Conservation (phyloP, 2,797 vertebrate species). For the Cheirogaleus major region DNA sequence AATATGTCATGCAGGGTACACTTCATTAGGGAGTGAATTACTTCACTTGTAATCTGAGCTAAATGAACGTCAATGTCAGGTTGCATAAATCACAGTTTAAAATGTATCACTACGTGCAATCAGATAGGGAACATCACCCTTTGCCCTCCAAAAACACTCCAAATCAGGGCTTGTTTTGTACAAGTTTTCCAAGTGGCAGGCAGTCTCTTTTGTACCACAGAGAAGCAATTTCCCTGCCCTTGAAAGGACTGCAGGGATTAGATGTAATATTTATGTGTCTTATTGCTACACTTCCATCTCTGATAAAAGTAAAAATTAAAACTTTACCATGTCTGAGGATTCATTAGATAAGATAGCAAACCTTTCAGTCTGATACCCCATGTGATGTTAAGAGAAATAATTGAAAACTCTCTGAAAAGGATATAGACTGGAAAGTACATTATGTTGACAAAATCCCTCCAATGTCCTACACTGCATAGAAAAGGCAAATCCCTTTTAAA, state of each 20-base stretch:
- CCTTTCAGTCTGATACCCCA: neutral
- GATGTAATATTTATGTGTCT: conserved; percentile 27
- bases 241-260: conserved; percentile 29
- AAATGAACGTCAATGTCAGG: conserved; percentile 81
- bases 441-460: neutral
- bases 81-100: conserved; percentile 82
- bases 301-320: conserved; percentile 10
- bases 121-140: conserved; percentile 65
- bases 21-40: conserved; percentile 85
- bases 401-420: neutral
- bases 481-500: neutral
- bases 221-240: conserved; percentile 56
- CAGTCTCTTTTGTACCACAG: conserved; percentile 27
- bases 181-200: conserved; percentile 1
- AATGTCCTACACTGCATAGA: neutral
- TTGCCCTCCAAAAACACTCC: conserved; percentile 74
- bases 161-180: conserved; percentile 72
- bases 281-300: neutral
- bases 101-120: conserved; percentile 77
- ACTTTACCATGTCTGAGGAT: neutral
- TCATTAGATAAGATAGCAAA: conserved; percentile 50
- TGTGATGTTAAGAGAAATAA: neutral
- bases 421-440: neutral
- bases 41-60: conserved; percentile 82
- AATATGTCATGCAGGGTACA: conserved; percentile 80